These are phyloP conservation scores for Planiliza haematocheilus DNA, from an alignment of 2,113 vertebrate genomes.

Conservation along the genomic window DNA sequence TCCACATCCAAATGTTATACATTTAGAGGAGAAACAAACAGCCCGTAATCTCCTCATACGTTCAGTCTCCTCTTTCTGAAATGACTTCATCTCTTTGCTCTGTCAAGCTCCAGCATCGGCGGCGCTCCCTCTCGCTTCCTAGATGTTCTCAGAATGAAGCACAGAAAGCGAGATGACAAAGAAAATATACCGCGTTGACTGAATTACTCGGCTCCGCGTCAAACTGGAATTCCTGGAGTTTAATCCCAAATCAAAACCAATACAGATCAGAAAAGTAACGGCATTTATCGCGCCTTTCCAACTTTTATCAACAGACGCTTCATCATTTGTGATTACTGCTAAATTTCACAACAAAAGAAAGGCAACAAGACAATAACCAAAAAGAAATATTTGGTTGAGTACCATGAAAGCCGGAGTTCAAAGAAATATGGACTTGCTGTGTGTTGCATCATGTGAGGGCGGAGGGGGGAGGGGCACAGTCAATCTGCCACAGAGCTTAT, in stretches of 20 bases:
- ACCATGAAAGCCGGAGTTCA: constrained; percentile 83
- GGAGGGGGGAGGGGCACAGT: constrained; percentile 58
- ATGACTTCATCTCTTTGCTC: constrained; percentile 39
- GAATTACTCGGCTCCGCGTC: constrained; percentile 22
- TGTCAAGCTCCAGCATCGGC: constrained; percentile 47
- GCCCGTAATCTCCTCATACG: constrained; percentile 31
- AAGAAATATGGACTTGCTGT: constrained; percentile 81
- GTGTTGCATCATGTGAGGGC: constrained; percentile 81
- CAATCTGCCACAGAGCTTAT: constrained; percentile 69
- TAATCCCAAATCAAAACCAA: constrained; percentile 28
- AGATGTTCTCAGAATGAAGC: constrained; percentile 51
- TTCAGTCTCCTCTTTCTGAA: constrained; percentile 14
- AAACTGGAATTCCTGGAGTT: not conserved
- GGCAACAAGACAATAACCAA: constrained; percentile 71
- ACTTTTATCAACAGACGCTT: constrained; percentile 43
- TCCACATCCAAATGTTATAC: constrained; percentile 33
- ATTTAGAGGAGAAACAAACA: constrained; percentile 43
- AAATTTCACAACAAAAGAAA: constrained; percentile 59
- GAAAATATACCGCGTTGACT: not conserved
- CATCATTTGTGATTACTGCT: constrained; percentile 47
- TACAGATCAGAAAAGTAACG: constrained; percentile 27
- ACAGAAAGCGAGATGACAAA: constrained; percentile 32
- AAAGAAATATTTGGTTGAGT: constrained; percentile 74
- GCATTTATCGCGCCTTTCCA: not conserved
- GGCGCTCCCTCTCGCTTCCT: constrained; percentile 18